Conservation (phyloP, 1,140 invertebrate genomes). For the Onthophagus taurus region DNA sequence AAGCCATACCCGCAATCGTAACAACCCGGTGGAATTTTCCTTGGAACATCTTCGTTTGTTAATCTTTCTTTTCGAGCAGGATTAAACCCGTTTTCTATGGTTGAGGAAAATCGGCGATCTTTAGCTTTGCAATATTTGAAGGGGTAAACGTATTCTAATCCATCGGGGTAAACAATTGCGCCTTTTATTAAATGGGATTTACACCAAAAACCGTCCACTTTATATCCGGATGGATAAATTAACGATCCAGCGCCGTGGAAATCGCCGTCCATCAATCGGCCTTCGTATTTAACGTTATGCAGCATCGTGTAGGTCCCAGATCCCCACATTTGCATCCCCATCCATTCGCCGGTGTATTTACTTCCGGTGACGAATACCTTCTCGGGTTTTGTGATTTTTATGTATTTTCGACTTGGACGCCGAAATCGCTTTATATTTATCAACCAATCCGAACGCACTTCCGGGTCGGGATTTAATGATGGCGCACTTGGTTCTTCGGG, state of each 20-base stretch:
- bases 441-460: too few relatives aligned
- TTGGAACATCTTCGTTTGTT: conserved; percentile 26
- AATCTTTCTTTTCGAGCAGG: conserved; percentile 32
- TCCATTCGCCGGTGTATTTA: conserved; percentile 14
- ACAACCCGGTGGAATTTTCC: conserved; percentile 32
- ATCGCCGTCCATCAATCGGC: conserved; percentile 34
- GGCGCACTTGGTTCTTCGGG: too few relatives aligned
- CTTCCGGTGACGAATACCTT: conserved; percentile 15
- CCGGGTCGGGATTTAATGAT: too few relatives aligned
- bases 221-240: conserved; percentile 33
- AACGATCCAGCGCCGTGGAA: conserved; percentile 38
- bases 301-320: conserved; percentile 15
- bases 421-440: too few relatives aligned
- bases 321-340: conserved; percentile 13
- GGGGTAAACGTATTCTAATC: conserved; percentile 27
- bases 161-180: conserved; percentile 34
- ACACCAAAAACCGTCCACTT: conserved; percentile 32
- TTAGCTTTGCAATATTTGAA: conserved; percentile 36
- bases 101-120: conserved; percentile 19
- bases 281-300: conserved; percentile 28
- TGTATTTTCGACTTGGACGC: too few relatives aligned
- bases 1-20: conserved; percentile 39
- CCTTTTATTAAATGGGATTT: conserved; percentile 29
- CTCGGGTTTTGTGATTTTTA: too few relatives aligned
- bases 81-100: conserved; percentile 25